Evolutionary conservation across 2,888 invertebrate species (phyloP).

Genomic region (Teleogryllus oceanicus): DNA sequence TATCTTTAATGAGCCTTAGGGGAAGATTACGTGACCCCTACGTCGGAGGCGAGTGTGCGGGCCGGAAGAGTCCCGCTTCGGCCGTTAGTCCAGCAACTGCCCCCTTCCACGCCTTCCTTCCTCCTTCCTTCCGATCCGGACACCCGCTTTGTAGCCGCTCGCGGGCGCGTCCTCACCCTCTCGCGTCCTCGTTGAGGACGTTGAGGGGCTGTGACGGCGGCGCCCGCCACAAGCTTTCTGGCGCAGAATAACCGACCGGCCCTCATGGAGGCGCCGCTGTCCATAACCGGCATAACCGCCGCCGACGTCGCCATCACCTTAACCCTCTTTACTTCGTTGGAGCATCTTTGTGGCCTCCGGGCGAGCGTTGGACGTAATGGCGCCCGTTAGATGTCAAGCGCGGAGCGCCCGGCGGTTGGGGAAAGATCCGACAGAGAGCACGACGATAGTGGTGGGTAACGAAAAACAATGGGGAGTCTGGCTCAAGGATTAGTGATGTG

Average conservation of each 20-base stretch:
- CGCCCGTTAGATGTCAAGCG: neutral
- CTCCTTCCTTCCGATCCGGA: too few species aligned
- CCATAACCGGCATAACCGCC: neutral
- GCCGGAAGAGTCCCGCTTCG: neutral
- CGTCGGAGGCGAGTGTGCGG: neutral
- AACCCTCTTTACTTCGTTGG: constrained; percentile 9
- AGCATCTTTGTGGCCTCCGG: neutral
- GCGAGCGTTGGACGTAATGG: neutral
- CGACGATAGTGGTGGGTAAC: too few species aligned
- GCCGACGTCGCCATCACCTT: neutral
- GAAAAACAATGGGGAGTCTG: too few species aligned
- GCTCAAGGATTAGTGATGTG: too few species aligned
- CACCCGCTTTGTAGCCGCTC: too few species aligned
- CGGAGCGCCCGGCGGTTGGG: too few species aligned
- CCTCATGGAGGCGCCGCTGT: neutral
- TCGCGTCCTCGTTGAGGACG: too few species aligned
- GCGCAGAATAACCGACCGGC: neutral
- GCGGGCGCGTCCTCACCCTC: too few species aligned
- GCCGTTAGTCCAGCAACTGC: neutral
- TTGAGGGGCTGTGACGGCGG: too few species aligned
- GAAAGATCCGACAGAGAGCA: too few species aligned
- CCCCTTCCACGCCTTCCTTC: neutral
- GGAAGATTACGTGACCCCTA: neutral
- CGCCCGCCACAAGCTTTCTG: neutral
- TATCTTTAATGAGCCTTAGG: constrained; percentile 18